Evolutionary conservation across 2,797 vertebrate species (phyloP).

Genomic region (Sebastes nivosus): DNA sequence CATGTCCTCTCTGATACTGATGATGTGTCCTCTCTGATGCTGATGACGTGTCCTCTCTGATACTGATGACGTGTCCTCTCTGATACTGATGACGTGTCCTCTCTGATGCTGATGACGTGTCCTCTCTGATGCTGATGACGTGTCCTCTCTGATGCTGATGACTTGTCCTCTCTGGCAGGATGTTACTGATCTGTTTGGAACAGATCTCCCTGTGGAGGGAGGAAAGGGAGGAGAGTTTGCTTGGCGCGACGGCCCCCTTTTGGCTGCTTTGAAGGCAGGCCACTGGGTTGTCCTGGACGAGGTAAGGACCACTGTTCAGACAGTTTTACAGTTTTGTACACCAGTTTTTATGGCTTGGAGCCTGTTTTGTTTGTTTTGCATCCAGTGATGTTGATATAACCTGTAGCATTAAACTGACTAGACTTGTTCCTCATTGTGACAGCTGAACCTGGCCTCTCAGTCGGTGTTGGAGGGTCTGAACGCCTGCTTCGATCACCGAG

Average conservation of each 20-base stretch:
- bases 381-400: neutral
- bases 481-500: slow-evolving; percentile 96
- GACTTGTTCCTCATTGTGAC: neutral
- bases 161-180: slow-evolving; percentile 80
- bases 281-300: slow-evolving; percentile 98
- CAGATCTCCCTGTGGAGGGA: slow-evolving; percentile 97
- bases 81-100: too few species aligned
- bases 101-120: too few species aligned
- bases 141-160: too few species aligned
- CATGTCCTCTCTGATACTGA: too few species aligned
- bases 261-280: slow-evolving; percentile 93
- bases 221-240: slow-evolving; percentile 97
- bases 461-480: slow-evolving; percentile 97
- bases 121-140: too few species aligned
- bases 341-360: neutral
- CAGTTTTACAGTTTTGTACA: neutral
- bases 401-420: neutral
- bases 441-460: slow-evolving; percentile 98
- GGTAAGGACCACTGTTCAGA: slow-evolving; percentile 63
- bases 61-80: too few species aligned
- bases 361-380: neutral
- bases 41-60: too few species aligned
- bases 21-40: too few species aligned
- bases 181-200: slow-evolving; percentile 96
- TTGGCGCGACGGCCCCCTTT: slow-evolving; percentile 93